These are phyloP conservation scores for Thamnophis sirtalis DNA, from an alignment of 2,113 vertebrate species.

Conservation along the genomic window DNA sequence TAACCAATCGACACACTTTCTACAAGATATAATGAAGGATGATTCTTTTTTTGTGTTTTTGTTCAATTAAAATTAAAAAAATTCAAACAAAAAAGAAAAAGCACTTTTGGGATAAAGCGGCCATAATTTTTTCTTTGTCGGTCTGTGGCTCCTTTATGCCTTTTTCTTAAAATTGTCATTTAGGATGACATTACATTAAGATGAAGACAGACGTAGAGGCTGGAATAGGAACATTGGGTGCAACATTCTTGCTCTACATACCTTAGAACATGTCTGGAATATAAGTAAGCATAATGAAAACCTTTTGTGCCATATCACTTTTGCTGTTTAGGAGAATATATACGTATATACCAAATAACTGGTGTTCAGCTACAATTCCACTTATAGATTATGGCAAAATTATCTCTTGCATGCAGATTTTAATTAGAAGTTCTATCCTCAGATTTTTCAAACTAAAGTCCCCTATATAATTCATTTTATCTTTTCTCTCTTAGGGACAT, in stretches of 20 bases:
- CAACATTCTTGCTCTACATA: background rate
- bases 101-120: too few species aligned
- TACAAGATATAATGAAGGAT: too few species aligned
- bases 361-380: background rate
- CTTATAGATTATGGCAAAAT: background rate
- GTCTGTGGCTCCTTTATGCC: background rate
- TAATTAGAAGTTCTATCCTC: too few species aligned
- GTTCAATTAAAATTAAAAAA: too few species aligned
- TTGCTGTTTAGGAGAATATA: background rate
- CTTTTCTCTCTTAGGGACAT: conserved; percentile 49
- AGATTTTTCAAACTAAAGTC: background rate
- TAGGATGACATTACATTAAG: background rate
- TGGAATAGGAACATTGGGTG: background rate
- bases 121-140: background rate
- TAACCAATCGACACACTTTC: too few species aligned
- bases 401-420: background rate
- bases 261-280: background rate
- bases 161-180: background rate
- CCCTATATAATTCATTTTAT: background rate
- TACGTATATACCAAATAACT: background rate
- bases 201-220: background rate
- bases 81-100: too few species aligned
- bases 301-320: background rate
- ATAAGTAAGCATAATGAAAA: background rate
- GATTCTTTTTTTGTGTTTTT: too few species aligned